Evolutionary conservation across 2,797 vertebrate species (phyloP), one percentile per base, ranked within the genome.

Genomic region (Parambassis ranga): DNA sequence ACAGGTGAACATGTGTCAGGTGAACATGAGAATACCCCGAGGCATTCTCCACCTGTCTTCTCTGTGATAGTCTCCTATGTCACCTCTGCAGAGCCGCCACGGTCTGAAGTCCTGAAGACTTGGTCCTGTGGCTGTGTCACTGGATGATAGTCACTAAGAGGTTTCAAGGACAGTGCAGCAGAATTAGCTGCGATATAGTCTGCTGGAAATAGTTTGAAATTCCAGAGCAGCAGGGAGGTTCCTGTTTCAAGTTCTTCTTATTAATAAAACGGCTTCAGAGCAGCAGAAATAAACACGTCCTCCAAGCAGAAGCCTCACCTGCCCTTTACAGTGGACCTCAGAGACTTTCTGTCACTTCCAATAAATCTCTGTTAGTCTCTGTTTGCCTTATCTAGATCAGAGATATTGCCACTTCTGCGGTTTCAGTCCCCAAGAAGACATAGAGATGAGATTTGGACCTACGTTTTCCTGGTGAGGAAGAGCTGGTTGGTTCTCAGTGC

Each of bases 1-100:
- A 22, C 13, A 60, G 4, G 31, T 64, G 44, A 48, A 26, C 23
- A 3, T 50, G 38, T 68, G 58, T 64, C 6, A 7, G 9, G 30
- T 32, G 50, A 7, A 8, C n/a, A 4, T 48, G 14, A 51, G 18
- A 32, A 59, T 30, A 11, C 56, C 39, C 35, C 13, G 1, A 53
- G 10, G 48, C 27, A 30, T 31, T 26, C 15, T 1, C 24, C 32
- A 7, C 9, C 22, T 66, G 65, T 48, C 69, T 49, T 71, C 39
- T 61, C 3, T 10, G 39, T 67, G 38, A 5, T 10, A 1, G 9
- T 66, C 48, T 56, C 52, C 14, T 9, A n/a, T 22, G 16, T 50
- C 28, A 32, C 37, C 33, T 50, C 47, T 4, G 20, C 36, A 22
- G 3, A 62, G 14, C 16, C 22, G 30, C 22, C 11, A 11, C 1